Conservation (phyloP, 2,888 invertebrate genomes). For the Bombyx huttoni region DNA sequence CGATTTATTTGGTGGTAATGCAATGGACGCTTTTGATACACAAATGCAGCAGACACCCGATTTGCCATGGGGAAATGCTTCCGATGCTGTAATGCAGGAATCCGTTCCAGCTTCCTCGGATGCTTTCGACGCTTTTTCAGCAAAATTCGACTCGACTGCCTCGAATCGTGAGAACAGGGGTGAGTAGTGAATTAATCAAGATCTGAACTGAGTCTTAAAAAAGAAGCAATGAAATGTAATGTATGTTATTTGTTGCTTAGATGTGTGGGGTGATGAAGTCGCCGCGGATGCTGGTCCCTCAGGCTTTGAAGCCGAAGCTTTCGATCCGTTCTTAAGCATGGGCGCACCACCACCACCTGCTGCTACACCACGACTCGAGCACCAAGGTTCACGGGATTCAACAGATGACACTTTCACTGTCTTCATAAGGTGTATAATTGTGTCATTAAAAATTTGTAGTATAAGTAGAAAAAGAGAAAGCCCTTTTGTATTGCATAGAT, state of each 20-base stretch:
- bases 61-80: conserved; percentile 29
- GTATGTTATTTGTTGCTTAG: conserved; percentile 14
- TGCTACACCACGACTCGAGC: conserved; percentile 75
- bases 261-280: conserved; percentile 49
- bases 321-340: conserved; percentile 86
- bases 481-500: too few relatives aligned
- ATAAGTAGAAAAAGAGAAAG: too few relatives aligned
- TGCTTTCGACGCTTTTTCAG: conserved; percentile 89
- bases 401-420: conserved; percentile 86
- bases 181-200: conserved; percentile 16
- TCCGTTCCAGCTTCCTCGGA: conserved; percentile 47
- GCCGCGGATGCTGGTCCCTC: conserved; percentile 70
- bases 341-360: conserved; percentile 81
- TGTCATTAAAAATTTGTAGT: too few relatives aligned
- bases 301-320: conserved; percentile 81
- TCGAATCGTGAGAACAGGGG: conserved; percentile 42
- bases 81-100: conserved; percentile 39
- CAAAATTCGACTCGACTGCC: conserved; percentile 85
- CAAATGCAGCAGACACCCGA: conserved; percentile 13
- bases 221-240: neutral
- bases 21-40: conserved; percentile 10
- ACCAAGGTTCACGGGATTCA: conserved; percentile 81
- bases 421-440: conserved; percentile 77
- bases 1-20: conserved; percentile 9
- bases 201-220: neutral